A percentile compares a stretch with the other conserved stretches of the same genome.
Conservation (phyloP, 1,140 invertebrate genomes). For the Ceratitis capitata region DNA sequence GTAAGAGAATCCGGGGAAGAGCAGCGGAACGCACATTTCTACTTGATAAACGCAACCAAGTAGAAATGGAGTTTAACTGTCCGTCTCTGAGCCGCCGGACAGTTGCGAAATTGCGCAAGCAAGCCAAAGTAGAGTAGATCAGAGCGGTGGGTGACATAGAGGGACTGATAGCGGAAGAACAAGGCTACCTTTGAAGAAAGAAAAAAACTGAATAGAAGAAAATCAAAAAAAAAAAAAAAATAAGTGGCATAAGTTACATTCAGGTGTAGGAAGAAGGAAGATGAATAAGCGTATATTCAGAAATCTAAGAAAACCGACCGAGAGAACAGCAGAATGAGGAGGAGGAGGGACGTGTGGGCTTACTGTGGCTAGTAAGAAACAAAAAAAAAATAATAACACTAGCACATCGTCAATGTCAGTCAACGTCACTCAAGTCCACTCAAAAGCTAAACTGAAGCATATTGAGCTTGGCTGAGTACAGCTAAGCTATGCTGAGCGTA, state of each 20-base stretch:
- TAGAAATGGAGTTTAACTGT: background rate
- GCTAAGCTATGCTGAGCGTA: background rate
- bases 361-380: background rate
- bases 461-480: background rate
- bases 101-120: background rate
- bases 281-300: background rate
- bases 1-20: background rate
- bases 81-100: background rate
- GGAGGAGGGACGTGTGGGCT: background rate
- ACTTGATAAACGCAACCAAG: no score
- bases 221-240: no score
- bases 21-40: no score
- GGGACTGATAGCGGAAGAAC: background rate
- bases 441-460: background rate
- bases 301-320: background rate
- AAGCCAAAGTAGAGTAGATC: background rate
- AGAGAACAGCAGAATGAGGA: background rate
- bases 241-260: background rate
- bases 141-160: no score
- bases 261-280: background rate
- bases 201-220: no score
- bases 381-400: no score
- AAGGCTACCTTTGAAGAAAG: background rate
- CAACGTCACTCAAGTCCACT: background rate
- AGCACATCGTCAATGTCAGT: slow-evolving; percentile 29